phyloP scores from a whole-genome alignment of 2,888 invertebrate species.

The Tryphoninae sp. region DNA sequence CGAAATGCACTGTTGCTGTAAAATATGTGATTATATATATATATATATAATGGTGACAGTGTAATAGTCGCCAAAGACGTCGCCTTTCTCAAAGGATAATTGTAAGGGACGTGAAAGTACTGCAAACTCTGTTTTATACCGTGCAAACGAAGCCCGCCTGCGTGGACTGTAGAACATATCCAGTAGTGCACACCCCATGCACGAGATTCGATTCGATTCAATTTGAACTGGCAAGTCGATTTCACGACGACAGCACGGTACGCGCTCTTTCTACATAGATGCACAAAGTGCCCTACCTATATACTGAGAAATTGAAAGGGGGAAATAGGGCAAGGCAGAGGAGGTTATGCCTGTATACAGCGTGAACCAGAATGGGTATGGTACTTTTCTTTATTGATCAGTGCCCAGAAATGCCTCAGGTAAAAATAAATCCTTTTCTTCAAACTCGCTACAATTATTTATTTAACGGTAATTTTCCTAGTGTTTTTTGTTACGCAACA shows the following conservation, averaged over 20 bases:
- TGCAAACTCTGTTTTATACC: conserved; percentile 3
- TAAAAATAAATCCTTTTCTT: too few relatives aligned
- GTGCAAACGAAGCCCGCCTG: conserved; percentile 3
- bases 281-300: too few relatives aligned
- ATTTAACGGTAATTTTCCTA: too few relatives aligned
- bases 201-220: conserved; percentile 43
- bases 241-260: neutral
- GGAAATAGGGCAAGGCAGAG: too few relatives aligned
- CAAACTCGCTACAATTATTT: too few relatives aligned
- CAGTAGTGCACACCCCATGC: neutral
- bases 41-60: neutral
- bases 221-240: conserved; percentile 32
- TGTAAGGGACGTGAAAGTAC: conserved; percentile 31
- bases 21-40: neutral
- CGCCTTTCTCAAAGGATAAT: conserved; percentile 8
- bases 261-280: too few relatives aligned
- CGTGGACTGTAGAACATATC: neutral
- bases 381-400: too few relatives aligned
- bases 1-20: neutral
- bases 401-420: too few relatives aligned
- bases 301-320: too few relatives aligned
- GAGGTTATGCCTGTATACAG: too few relatives aligned
- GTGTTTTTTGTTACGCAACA: too few relatives aligned
- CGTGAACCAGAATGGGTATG: too few relatives aligned
- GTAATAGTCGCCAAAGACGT: conserved; percentile 5